Percentiles rank a stretch among this genome's conserved stretches.
Evolutionary conservation across 2,113 vertebrate species (phyloP).

Genomic region (Capra hircus): DNA sequence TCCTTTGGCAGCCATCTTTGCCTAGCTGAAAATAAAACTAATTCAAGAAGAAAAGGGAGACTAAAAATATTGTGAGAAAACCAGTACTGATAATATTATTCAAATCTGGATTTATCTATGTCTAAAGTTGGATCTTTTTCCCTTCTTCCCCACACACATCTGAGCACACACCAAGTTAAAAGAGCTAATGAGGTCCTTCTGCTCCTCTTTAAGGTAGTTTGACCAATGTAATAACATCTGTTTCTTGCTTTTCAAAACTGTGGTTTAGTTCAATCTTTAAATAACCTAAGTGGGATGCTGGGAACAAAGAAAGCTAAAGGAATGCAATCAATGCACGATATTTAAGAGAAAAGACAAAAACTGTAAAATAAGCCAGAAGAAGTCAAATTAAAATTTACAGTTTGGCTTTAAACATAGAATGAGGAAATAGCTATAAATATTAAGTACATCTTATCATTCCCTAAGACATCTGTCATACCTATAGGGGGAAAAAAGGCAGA

Average conservation of each 20-base stretch:
- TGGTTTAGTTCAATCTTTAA: background rate
- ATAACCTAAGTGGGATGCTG: background rate
- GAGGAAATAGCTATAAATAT: background rate
- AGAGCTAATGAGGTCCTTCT: background rate
- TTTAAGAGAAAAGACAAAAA: background rate
- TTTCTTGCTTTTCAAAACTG: background rate
- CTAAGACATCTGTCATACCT: background rate
- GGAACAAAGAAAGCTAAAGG: background rate
- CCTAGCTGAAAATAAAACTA: slow-evolving; percentile 14
- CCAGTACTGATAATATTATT: slow-evolving; percentile 2
- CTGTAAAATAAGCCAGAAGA: background rate
- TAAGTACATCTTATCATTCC: background rate
- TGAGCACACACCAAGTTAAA: background rate
- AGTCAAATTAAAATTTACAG: background rate
- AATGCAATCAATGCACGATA: background rate
- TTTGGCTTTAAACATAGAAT: background rate
- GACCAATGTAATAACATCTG: background rate
- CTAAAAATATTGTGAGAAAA: background rate
- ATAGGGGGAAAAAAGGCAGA: background rate
- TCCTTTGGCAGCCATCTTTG: background rate
- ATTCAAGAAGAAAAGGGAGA: background rate
- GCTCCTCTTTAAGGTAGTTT: background rate
- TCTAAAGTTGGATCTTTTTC: background rate
- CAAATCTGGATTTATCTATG: background rate
- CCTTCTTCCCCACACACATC: background rate